Base-by-base conservation (phyloP, 2,888 invertebrate genomes). In the Phasia obesa region DNA sequence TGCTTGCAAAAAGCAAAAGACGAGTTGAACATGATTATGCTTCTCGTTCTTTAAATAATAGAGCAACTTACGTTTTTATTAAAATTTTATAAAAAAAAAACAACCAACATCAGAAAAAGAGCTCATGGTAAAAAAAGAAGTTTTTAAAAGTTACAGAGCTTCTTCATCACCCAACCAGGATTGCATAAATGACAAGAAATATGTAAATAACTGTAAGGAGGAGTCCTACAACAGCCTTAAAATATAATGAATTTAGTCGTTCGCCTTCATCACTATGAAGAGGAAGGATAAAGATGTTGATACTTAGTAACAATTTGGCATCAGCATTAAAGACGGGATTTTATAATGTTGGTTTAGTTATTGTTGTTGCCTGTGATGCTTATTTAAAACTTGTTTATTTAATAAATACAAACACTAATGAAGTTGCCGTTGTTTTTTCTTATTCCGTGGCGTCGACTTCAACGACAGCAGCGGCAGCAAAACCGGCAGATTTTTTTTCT, bases 341-440 rank as follows among this genome's bases (percentile, higher is more conserved):
- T 80, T 19, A 27, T 74, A 74, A 74, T 67, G 44, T 62, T 55
- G 47, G 27, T 55, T 15, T 31, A 35, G 35, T 79, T 53, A 62
- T 49, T 79, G 53, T 62, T 62, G 25, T 51, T 38, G 19, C 31
- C 62, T 53, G 67, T 57, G 60, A 47, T 78, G 62, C 65, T 81
- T 73, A 69, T 57, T 64, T 49, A 15, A 74, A 69, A 77, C 65
- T 73, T 81, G 65, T 57, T 73, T 81, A 81, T 69, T 81, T 69
- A 67, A 81, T 81, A 77, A 77, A 82, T 62, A 69, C 62, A 74
- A 73, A 74, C 69, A 69, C 60, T 47, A 64, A 70, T 35, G 70
- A 75, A 65, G 70, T 71, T 81, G 51, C n/a, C 27, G 23, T 19
- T 38, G n/a, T 27, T 21, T 49, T 2, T 5, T 73, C n/a, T n/a